A percentile compares a stretch with the other conserved stretches of the same genome.
Conservation (phyloP, 2,888 invertebrate species). For the Drosophila macrospina region DNA sequence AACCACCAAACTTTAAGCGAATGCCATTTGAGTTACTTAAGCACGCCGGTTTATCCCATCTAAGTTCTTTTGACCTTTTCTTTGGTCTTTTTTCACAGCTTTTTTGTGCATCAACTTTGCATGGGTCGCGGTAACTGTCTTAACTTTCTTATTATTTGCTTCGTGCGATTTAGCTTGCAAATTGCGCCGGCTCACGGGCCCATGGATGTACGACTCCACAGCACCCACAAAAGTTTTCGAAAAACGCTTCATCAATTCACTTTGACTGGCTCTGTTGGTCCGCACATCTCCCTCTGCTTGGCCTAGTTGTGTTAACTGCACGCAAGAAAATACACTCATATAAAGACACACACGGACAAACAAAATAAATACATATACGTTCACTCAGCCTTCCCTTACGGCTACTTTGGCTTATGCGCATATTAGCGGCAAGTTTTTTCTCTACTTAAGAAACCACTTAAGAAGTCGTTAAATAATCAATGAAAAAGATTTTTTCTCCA, state of each 20-base stretch:
- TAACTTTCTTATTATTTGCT: conserved; percentile 67
- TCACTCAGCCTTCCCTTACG: conserved; percentile 14
- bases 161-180: conserved; percentile 67
- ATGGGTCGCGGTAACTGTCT: conserved; percentile 51
- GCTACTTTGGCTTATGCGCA: conserved; percentile 81
- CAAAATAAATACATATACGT: conserved; percentile 10
- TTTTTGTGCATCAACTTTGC: conserved; percentile 59
- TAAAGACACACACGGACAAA: conserved; percentile 27
- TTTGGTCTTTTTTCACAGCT: conserved; percentile 31
- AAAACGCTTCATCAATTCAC: conserved; percentile 78
- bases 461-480: conserved; percentile 85
- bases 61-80: conserved; percentile 79
- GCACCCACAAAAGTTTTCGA: conserved; percentile 63
- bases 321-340: conserved; percentile 35
- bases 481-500: conserved; percentile 77
- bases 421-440: conserved; percentile 82
- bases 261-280: conserved; percentile 63
- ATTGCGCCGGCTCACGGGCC: conserved; percentile 46
- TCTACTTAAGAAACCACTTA: conserved; percentile 85
- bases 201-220: conserved; percentile 29
- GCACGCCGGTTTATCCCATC: conserved; percentile 71
- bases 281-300: conserved; percentile 39
- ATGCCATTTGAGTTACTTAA: conserved; percentile 74
- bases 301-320: conserved; percentile 57
- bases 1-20: conserved; percentile 65